Evolutionary conservation across 2,888 invertebrate genomes (phyloP), one percentile per base, ranked within the genome.

Genomic region (Aleiodes alternator): DNA sequence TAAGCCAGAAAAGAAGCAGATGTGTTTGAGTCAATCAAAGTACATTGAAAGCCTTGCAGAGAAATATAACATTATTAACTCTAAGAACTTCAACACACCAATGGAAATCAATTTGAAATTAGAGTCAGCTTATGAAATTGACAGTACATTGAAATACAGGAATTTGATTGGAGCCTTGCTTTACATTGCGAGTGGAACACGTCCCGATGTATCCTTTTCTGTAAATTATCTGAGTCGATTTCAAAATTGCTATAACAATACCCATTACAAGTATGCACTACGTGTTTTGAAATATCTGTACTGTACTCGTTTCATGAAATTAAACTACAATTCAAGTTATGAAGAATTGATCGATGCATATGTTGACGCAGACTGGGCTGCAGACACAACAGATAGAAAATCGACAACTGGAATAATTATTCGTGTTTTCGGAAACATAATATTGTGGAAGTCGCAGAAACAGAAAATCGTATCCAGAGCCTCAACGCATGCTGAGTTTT

Each of bases 311-410:
- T 14, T 16, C 16, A 5, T 38, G 23, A 70, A 57, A 14, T 56
- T 70, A n/a, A 56, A n/a, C 3, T 70, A 70, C 34, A 12, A 55
- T 5, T 23, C 16, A 56, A 70, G 43, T 48, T 34, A 53, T 12
- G 29, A 4, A 9, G 38, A 55, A 7, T 31, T 55, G 0, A 8
- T 70, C 4, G 29, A 57, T 43, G 34, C 43, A 38, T 55, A 34
- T 16, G 70, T 70, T 34, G 70, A 70, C 16, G 11, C 56, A 2
- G 70, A 70, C 23, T 70, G 57, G 56, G 70, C 70, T 11, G 55
- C 43, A 11, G 68, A 50, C 29, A 51, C 11, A 29, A 48, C 31
- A 12, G 68, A 68, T n/a, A 14, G 51, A 23, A 68, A 68, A 8
- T 68, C 68, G 2, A 50, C 31, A 12, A 51, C 31, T 12, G 68